Percentiles rank a stretch among this genome's conserved stretches.
Evolutionary conservation across 2,797 vertebrate genomes (phyloP).

Genomic region (Dermochelys coriacea): DNA sequence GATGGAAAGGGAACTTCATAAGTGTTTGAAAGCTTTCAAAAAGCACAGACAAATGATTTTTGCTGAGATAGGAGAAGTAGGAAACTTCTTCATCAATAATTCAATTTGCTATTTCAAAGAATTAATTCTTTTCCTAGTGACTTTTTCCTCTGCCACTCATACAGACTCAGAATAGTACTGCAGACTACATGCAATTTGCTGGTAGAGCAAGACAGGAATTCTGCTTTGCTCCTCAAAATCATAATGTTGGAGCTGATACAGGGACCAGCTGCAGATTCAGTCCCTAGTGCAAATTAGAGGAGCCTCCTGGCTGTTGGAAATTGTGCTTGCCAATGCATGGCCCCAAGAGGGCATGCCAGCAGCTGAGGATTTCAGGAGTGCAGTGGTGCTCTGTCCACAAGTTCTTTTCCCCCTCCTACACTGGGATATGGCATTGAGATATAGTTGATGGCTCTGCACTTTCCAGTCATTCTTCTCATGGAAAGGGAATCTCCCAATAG

Average conservation of each 20-base stretch:
- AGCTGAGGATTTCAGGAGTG: background rate
- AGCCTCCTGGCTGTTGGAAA: background rate
- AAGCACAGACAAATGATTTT: background rate
- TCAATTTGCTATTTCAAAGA: slow-evolving; percentile 20
- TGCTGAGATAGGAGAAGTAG: background rate
- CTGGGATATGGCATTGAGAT: background rate
- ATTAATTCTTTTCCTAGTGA: slow-evolving; percentile 32
- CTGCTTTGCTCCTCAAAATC: background rate
- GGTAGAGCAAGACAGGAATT: background rate
- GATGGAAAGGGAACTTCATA: background rate
- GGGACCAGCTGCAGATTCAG: background rate
- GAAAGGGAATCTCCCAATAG: background rate
- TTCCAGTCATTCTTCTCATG: background rate
- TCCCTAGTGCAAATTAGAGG: background rate
- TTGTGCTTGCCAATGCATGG: background rate
- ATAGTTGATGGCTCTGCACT: background rate
- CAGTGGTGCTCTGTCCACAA: background rate
- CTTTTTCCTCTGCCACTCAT: background rate
- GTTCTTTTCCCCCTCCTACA: background rate
- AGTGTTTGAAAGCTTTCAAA: slow-evolving; percentile 9
- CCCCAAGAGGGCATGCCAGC: background rate
- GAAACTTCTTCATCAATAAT: slow-evolving; percentile 23
- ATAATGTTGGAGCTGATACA: slow-evolving; percentile 19
- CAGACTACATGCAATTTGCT: background rate
- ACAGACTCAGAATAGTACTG: background rate